Base-by-base conservation (phyloP, 2,797 vertebrate genomes). In the Peromyscus nudipes region DNA sequence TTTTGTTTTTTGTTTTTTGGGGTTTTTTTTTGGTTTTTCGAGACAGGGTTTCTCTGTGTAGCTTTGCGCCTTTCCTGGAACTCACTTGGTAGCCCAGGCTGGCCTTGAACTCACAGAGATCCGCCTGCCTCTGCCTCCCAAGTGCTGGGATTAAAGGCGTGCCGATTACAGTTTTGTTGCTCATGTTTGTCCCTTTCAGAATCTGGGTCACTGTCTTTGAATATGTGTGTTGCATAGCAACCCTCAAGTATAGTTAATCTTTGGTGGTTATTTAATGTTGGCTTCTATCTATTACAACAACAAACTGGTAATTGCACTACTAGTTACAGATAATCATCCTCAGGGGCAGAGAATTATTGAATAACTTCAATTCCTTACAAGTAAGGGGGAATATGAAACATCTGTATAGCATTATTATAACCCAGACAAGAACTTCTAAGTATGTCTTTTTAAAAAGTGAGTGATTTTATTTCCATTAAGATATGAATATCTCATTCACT, bases 401-500 rank as follows among this genome's bases (percentile, higher is more conserved):
- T 65, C 23, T 89, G 19, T 12, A 49, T 89, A 55, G 2, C 12
- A 49, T 84, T 62, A 55, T 81, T 82, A 21, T 12, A 84, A 55
- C 81, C 12, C 92, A 92, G 46, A 88, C n/a, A 46, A 97, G 37
- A 95, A 75, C 7, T 16, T 89, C 27, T 95, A 77, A 92, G 21
- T 76, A 55, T 69, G 16, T 94, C 71, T 85, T 94, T 87, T 73
- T 92, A 93, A 65, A 92, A 71, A 85, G 31, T 49, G 17, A 94
- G 6, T 90, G 6, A 16, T 57, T 96, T 97, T 94, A 95, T 92
- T 85, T 97, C 76, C 55, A 81, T 71, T 92, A 40, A 62, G 91
- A 75, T 52, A 71, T 87, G 23, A 93, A 77, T 93, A 96, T 95
- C 71, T 93, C 76, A 92, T 69, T 97, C 64, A 92, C 46, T 92